These are phyloP conservation scores for Addax nasomaculatus DNA, from an alignment of 2,113 vertebrate species.

Conservation along the genomic window DNA sequence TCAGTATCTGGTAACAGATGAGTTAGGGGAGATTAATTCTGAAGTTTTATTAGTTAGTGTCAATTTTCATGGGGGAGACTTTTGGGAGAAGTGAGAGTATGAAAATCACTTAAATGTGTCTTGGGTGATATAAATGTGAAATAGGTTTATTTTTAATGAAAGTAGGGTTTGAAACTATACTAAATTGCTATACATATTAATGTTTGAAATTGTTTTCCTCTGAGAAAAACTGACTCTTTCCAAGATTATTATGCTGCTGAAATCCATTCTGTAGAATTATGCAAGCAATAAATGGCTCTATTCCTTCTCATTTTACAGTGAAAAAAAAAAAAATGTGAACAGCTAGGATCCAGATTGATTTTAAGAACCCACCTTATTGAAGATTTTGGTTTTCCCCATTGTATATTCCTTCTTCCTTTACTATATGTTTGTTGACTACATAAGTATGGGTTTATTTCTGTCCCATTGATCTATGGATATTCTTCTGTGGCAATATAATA, in stretches of 20 bases:
- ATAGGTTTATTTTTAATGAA: slow-evolving; percentile 2
- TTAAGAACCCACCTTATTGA: neutral
- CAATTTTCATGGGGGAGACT: neutral
- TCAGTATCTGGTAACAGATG: too few species aligned
- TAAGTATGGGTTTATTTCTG: neutral
- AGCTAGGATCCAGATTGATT: neutral
- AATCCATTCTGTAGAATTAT: neutral
- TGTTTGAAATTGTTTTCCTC: neutral
- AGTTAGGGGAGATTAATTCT: too few species aligned
- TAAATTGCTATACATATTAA: neutral
- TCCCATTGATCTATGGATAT: neutral
- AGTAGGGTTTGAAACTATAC: neutral
- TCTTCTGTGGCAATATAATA: neutral
- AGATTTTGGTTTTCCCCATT: neutral
- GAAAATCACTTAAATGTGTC: neutral
- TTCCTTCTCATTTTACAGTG: neutral
- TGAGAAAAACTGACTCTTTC: neutral
- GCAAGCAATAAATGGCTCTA: neutral
- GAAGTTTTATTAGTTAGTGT: neutral
- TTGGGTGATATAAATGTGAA: slow-evolving; percentile 7
- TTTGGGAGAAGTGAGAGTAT: neutral
- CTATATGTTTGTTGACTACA: neutral
- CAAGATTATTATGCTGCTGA: neutral
- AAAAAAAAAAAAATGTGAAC: neutral
- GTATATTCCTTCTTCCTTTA: neutral